phyloP scores from a whole-genome alignment of 2,797 vertebrate genomes.

The Centroberyx gerrardi region DNA sequence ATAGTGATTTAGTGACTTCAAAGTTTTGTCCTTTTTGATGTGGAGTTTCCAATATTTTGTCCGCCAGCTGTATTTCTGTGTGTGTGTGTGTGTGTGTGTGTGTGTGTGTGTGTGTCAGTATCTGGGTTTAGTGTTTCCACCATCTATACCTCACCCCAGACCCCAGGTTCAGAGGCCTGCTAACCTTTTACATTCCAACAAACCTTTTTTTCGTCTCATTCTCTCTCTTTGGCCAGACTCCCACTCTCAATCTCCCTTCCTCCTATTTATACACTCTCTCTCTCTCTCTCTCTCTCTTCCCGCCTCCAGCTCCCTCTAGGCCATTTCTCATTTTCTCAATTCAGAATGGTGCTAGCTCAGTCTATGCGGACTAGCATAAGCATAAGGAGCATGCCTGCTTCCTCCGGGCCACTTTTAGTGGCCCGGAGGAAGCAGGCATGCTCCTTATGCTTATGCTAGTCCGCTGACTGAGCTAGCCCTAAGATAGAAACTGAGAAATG shows the following conservation, averaged over 20 bases:
- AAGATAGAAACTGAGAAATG: slow-evolving; percentile 11
- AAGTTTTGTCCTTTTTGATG: slow-evolving; percentile 3
- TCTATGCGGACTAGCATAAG: too few relatives aligned
- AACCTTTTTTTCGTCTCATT: slow-evolving; percentile 42
- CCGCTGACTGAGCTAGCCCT: slow-evolving; percentile 10
- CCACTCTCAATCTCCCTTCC: not conserved
- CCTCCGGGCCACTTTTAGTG: too few relatives aligned
- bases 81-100: slow-evolving; percentile 18
- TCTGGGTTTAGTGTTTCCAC: slow-evolving; percentile 69
- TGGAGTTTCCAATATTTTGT: slow-evolving; percentile 35
- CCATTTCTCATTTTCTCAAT: slow-evolving; percentile 20
- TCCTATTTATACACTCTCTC: not conserved
- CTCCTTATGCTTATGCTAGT: not conserved
- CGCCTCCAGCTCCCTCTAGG: not conserved
- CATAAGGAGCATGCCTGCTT: too few relatives aligned
- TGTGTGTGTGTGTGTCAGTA: slow-evolving; percentile 23
- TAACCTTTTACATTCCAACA: slow-evolving; percentile 81
- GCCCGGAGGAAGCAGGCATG: not conserved
- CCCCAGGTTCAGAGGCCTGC: slow-evolving; percentile 73
- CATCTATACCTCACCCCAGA: slow-evolving; percentile 50
- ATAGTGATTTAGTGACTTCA: not conserved
- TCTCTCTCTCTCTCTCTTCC: not conserved
- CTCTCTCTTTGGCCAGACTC: slow-evolving; percentile 24
- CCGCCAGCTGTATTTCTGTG: slow-evolving; percentile 23
- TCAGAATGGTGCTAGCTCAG: too few relatives aligned